Evolutionary conservation across 2,888 invertebrate species (phyloP).

Genomic region (Anthrax anthrax): DNA sequence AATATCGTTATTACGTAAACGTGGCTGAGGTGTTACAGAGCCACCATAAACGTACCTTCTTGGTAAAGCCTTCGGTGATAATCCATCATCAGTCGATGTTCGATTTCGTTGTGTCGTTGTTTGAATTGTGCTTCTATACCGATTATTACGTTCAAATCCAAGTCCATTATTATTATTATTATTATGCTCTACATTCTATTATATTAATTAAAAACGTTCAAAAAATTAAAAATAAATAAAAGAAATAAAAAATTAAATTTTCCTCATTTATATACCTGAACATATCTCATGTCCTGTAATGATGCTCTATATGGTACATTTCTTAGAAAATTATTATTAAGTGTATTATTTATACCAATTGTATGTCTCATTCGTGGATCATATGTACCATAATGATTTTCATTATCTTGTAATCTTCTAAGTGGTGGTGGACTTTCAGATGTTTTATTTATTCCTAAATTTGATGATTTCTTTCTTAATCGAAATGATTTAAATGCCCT

Average conservation of each 20-base stretch:
- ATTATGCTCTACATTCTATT: neutral
- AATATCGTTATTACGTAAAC: slow-evolving; percentile 33
- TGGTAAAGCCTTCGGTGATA: slow-evolving; percentile 12
- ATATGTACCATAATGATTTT: slow-evolving; percentile 18
- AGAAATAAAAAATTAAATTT: neutral
- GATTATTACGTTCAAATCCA: slow-evolving; percentile 24
- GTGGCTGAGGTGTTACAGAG: slow-evolving; percentile 41
- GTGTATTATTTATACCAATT: slow-evolving; percentile 14
- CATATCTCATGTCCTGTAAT: slow-evolving; percentile 24
- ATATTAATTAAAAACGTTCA: too few relatives aligned
- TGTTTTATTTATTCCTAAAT: slow-evolving; percentile 33
- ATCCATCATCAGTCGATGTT: slow-evolving; percentile 7
- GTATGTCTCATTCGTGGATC: slow-evolving; percentile 20
- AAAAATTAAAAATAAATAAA: neutral
- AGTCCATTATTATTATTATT: slow-evolving; percentile 7
- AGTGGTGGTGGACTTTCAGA: slow-evolving; percentile 32
- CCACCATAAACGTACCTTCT: slow-evolving; percentile 42
- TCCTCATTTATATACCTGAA: slow-evolving; percentile 16
- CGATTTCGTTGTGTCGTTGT: slow-evolving; percentile 14
- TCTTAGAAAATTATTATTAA: slow-evolving; percentile 18
- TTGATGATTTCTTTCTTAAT: slow-evolving; percentile 31
- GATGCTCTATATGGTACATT: slow-evolving; percentile 24
- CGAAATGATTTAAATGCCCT: slow-evolving; percentile 32
- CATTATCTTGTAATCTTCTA: slow-evolving; percentile 16
- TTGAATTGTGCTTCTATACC: slow-evolving; percentile 27